Percentiles rank a stretch among this genome's conserved stretches.
phyloP scores from a whole-genome alignment of 30 jellyfish, hydroid and myxozoan species.

The Aurelia aurita region DNA sequence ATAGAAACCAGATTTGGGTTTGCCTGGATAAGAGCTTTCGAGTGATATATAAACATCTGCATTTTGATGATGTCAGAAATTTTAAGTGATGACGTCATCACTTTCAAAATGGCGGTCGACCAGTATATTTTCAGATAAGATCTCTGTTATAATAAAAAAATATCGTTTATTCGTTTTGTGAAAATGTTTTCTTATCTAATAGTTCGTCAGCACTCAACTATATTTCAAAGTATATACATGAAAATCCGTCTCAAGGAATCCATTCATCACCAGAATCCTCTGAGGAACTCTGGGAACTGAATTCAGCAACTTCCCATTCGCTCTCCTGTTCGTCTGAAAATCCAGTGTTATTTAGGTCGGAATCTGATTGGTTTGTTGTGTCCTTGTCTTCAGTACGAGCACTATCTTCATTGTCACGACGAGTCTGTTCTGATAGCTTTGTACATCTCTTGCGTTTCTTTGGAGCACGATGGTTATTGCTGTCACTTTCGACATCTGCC shows the following conservation, averaged over 20 bases:
- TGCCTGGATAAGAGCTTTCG: slow-evolving; percentile 25
- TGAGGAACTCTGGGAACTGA: slow-evolving; percentile 33
- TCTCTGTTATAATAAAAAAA: no score
- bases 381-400: slow-evolving; percentile 40
- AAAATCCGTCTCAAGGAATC: slow-evolving; percentile 63
- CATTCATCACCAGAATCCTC: slow-evolving; percentile 63
- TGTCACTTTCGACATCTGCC: slow-evolving; percentile 58
- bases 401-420: slow-evolving; percentile 23
- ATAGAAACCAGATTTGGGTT: slow-evolving; percentile 25
- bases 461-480: slow-evolving; percentile 24
- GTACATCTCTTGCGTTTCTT: slow-evolving; percentile 57
- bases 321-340: slow-evolving; percentile 52
- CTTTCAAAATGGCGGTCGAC: slow-evolving; percentile 9
- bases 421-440: slow-evolving; percentile 18
- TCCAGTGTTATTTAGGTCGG: slow-evolving; percentile 28
- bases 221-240: not conserved
- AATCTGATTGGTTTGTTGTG: slow-evolving; percentile 39
- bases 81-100: slow-evolving; percentile 2
- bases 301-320: slow-evolving; percentile 63
- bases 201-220: no score
- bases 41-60: slow-evolving; percentile 5
- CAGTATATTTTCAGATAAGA: not conserved
- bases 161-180: no score
- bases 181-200: no score
- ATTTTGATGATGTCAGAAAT: slow-evolving; percentile 7